Evolutionary conservation across 2,797 vertebrate species (phyloP).

Genomic region (Rhynchotus rufescens): DNA sequence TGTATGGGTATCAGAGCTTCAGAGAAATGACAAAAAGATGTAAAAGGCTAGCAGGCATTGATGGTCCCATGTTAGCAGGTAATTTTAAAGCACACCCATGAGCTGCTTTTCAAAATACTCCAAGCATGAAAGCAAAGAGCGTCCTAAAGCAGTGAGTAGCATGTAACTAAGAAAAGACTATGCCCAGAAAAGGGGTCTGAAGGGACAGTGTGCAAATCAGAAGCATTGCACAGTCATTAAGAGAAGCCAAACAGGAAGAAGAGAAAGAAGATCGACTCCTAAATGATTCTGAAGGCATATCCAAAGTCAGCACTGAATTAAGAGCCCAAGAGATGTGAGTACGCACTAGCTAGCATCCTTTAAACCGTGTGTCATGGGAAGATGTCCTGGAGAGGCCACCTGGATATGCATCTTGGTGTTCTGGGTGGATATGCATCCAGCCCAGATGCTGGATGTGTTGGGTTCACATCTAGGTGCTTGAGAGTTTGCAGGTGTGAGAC

Average conservation of each 20-base stretch:
- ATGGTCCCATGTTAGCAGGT: not conserved
- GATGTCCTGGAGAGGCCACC: not conserved
- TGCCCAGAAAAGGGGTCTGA: not conserved
- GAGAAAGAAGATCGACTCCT: not conserved
- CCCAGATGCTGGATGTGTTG: not conserved
- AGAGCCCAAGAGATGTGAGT: not conserved
- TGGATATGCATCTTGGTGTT: rapidly evolving
- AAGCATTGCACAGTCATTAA: not conserved
- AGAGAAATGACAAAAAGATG: not conserved
- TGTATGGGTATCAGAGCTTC: not conserved
- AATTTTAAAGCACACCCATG: not conserved
- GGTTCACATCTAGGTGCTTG: not conserved
- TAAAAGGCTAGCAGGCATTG: not conserved
- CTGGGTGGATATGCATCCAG: too few species aligned
- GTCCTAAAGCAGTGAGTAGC: not conserved
- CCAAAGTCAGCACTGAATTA: not conserved
- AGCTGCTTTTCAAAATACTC: not conserved
- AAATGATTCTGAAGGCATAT: not conserved
- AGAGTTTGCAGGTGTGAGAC: not conserved
- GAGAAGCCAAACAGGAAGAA: not conserved
- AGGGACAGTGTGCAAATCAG: not conserved
- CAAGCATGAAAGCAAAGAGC: not conserved
- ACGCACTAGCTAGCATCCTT: not conserved
- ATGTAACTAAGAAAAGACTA: not conserved
- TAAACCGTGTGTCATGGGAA: not conserved